These are phyloP conservation scores for Drosophila multiciliata DNA, from an alignment of 2,888 invertebrate genomes.

Conservation along the genomic window DNA sequence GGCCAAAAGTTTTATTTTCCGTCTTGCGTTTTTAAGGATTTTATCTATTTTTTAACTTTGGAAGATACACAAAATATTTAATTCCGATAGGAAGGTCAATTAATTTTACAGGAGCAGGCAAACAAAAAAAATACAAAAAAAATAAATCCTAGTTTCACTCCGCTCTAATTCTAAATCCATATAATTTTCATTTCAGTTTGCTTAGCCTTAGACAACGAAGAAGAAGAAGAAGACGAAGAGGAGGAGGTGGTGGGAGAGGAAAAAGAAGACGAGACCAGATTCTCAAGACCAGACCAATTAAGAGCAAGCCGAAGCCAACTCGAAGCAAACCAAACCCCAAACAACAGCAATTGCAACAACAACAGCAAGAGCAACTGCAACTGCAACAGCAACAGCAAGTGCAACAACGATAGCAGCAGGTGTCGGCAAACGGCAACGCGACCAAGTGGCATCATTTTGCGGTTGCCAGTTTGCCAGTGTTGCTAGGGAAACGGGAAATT, in stretches of 20 bases:
- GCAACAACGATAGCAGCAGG: constrained; percentile 31
- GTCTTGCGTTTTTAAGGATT: background rate
- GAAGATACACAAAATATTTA: background rate
- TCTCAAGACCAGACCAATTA: constrained; percentile 40
- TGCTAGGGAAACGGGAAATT: constrained; percentile 64
- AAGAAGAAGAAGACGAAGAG: background rate
- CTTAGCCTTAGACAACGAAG: constrained; percentile 7
- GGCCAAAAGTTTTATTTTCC: background rate
- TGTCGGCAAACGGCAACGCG: constrained; percentile 50
- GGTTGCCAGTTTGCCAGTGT: constrained; percentile 41
- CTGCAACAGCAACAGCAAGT: background rate
- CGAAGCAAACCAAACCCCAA: constrained; percentile 2
- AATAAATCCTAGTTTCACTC: background rate
- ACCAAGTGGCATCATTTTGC: constrained; percentile 74
- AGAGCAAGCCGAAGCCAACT: constrained; percentile 18
- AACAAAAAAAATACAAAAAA: background rate
- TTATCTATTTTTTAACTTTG: background rate
- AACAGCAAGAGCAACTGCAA: background rate
- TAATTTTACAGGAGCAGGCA: background rate
- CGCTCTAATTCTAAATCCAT: background rate
- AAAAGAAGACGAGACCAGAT: constrained; percentile 23
- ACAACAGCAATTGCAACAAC: background rate
- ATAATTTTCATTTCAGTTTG: constrained; percentile 21
- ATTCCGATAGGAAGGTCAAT: background rate
- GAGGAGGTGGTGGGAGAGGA: background rate